Percentiles rank a stretch among this genome's conserved stretches.
Conservation (phyloP, 2,888 invertebrate species). For the Lithophane leautieri region DNA sequence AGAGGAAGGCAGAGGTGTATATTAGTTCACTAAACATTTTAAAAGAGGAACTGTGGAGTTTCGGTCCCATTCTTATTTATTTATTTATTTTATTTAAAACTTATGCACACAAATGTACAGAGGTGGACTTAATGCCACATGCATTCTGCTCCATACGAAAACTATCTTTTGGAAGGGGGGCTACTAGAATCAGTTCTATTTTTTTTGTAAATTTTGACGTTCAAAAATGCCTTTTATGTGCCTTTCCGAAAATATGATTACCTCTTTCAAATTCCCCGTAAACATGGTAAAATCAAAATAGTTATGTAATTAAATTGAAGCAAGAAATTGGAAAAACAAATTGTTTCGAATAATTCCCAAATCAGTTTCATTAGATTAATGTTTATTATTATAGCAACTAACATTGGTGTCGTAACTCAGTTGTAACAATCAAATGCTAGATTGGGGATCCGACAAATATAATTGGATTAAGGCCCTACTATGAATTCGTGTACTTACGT, state of each 20-base stretch:
- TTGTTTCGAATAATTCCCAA: slow-evolving; percentile 12
- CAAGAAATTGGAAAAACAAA: slow-evolving; percentile 10
- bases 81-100: too few species aligned
- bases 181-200: too few species aligned
- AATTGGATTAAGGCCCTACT: slow-evolving; percentile 33
- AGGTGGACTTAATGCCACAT: too few species aligned
- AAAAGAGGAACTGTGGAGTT: too few species aligned
- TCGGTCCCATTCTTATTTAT: too few species aligned
- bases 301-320: neutral
- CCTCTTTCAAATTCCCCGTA: neutral
- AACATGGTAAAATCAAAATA: neutral
- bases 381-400: slow-evolving; percentile 25
- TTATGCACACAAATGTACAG: too few species aligned
- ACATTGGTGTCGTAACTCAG: slow-evolving; percentile 15
- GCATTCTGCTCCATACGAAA: too few species aligned
- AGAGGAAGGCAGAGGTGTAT: neutral
- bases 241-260: too few species aligned
- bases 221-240: too few species aligned
- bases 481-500: neutral
- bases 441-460: slow-evolving; percentile 35
- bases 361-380: slow-evolving; percentile 33
- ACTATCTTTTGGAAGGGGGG: too few species aligned
- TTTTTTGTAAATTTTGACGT: too few species aligned
- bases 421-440: slow-evolving; percentile 42
- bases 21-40: neutral